Percentiles rank a stretch among this genome's conserved stretches.
Evolutionary conservation across 2,888 invertebrate genomes (phyloP).

Genomic region (Drosophila prolongata): DNA sequence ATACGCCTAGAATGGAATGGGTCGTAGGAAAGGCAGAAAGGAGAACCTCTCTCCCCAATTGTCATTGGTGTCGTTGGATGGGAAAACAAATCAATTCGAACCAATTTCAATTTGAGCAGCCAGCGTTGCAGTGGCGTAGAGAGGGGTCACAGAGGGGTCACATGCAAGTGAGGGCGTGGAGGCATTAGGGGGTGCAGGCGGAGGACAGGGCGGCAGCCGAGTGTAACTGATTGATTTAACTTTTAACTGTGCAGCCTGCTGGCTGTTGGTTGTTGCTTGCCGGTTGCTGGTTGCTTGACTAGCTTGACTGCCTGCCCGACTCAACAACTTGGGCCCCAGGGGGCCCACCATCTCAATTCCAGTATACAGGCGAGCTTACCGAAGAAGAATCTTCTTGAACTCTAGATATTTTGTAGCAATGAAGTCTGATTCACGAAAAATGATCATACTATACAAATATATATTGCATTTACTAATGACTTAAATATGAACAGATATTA

Average conservation of each 20-base stretch:
- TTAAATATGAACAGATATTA: too few relatives aligned
- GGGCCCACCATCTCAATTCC: conserved; percentile 19
- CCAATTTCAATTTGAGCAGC: conserved; percentile 46
- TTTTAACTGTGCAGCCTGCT: conserved; percentile 47
- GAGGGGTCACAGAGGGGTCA: conserved; percentile 3
- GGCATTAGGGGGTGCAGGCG: neutral
- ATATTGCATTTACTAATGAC: too few relatives aligned
- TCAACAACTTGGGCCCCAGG: conserved; percentile 29
- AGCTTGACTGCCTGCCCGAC: conserved; percentile 36
- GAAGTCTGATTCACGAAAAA: too few relatives aligned
- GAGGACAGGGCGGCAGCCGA: conserved; percentile 31
- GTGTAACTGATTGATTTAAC: conserved; percentile 55
- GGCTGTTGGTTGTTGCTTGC: conserved; percentile 29
- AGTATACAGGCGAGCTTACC: conserved; percentile 5
- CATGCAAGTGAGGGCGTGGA: neutral
- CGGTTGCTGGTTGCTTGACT: conserved; percentile 29
- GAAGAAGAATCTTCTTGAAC: neutral
- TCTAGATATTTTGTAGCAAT: too few relatives aligned
- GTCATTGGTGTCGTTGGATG: conserved; percentile 33
- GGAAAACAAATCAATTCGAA: conserved; percentile 60
- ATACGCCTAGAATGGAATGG: conserved; percentile 20
- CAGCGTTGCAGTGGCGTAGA: conserved; percentile 13
- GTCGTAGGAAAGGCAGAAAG: conserved; percentile 25
- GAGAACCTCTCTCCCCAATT: conserved; percentile 10
- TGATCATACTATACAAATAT: too few relatives aligned